A percentile compares a stretch with the other conserved stretches of the same genome.
These are phyloP conservation scores for Exocentrus adspersus DNA, from an alignment of 2,888 invertebrate genomes.

Conservation along the genomic window DNA sequence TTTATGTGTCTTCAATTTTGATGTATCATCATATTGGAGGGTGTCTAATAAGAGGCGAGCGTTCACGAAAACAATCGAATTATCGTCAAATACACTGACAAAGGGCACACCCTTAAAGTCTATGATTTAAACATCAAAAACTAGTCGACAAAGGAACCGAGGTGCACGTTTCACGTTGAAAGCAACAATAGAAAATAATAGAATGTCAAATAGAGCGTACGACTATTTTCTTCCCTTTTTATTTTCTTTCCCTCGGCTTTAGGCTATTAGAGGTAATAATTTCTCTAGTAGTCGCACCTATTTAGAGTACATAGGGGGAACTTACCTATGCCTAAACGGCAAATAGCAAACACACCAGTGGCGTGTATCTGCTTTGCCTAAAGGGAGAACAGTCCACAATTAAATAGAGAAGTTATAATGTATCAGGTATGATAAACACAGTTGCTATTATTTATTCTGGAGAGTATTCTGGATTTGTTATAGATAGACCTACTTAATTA, in stretches of 20 bases:
- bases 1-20: no score
- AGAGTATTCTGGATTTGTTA: no score
- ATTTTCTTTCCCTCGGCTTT: slow-evolving; percentile 31
- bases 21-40: background rate
- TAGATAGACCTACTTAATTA: no score
- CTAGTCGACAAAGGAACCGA: slow-evolving; percentile 44
- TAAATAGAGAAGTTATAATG: no score
- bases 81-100: slow-evolving; percentile 48
- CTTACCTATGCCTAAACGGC: slow-evolving; percentile 44
- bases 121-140: slow-evolving; percentile 53
- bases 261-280: slow-evolving; percentile 53
- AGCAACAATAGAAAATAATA: slow-evolving; percentile 50
- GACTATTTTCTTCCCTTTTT: slow-evolving; percentile 46
- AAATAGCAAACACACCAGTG: slow-evolving; percentile 45
- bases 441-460: no score
- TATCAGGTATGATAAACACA: no score
- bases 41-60: slow-evolving; percentile 11
- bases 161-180: slow-evolving; percentile 48
- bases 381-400: no score
- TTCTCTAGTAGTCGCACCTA: slow-evolving; percentile 43
- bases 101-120: slow-evolving; percentile 40
- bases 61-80: slow-evolving; percentile 37
- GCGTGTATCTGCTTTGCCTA: slow-evolving; percentile 1
- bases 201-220: slow-evolving; percentile 53
- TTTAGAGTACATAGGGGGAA: slow-evolving; percentile 40